Evolutionary conservation across 2,797 vertebrate species (phyloP), one percentile per base, ranked within the genome.

Genomic region (Cetoscarus ocellatus): DNA sequence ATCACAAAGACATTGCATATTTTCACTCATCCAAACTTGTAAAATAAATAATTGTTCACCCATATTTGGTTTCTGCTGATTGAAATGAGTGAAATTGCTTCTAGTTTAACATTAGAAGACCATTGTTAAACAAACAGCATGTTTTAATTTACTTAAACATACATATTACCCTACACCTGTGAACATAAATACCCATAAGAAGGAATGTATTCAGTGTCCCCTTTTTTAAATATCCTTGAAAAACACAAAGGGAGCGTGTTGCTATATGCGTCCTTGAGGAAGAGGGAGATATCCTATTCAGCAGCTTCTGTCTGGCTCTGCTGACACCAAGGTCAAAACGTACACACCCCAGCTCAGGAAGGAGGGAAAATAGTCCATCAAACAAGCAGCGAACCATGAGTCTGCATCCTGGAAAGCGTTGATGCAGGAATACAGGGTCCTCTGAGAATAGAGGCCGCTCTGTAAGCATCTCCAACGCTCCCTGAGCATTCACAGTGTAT

Each of bases 291-390:
- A 67, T 87, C 73, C 77, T 65, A 84, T 79, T 91, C 85, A 91
- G 91, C 90, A 91, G 85, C 86, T 89, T 86, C 80, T 77, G 76
- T 85, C 77, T 83, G 61, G 59, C 79, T 84, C 61, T 85, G 88
- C 91, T 90, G 85, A 90, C 89, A 83, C 74, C 81, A 83, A 92
- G 87, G 91, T 93, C 86, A 89, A 69, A 83, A 78, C n/a, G 67
- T 63, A 67, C 84, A 72, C 68, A 73, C 59, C 60, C 38, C 58
- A 50, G 74, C 75, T 72, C 59, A 14, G 61, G 27, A 71, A 75
- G 69, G 55, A 86, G 83, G 70, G 69, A 85, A 85, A 88, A 85
- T 73, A 85, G 84, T 83, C 86, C 72, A 88, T 88, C 86, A 91
- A 81, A 81, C 18, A 10, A 76, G 88, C 86, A 68, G 67, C 14